A percentile compares a stretch with the other conserved stretches of the same genome.
phyloP scores from a whole-genome alignment of 2,797 vertebrate genomes.

The Antennarius maculatus region DNA sequence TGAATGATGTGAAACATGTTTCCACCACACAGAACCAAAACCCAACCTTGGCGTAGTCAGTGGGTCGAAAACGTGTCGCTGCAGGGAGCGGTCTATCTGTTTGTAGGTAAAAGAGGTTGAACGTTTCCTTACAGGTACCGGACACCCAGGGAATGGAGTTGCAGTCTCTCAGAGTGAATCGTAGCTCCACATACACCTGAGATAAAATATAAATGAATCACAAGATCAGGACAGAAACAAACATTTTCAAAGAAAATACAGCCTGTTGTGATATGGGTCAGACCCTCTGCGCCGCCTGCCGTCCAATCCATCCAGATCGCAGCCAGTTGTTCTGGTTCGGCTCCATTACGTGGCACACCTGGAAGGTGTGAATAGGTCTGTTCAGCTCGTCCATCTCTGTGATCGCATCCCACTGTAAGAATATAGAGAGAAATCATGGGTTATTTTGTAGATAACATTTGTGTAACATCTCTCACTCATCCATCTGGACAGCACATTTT shows the following conservation, averaged over 20 bases:
- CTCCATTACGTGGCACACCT: conserved; percentile 99
- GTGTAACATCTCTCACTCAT: neutral
- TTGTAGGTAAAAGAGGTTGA: conserved; percentile 97
- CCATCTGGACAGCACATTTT: neutral
- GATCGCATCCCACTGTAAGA: conserved; percentile 94
- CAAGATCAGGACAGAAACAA: neutral
- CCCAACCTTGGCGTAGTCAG: conserved; percentile 88
- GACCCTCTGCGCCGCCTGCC: conserved; percentile 92
- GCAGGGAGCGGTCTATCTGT: conserved; percentile 87
- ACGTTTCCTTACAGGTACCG: conserved; percentile 98
- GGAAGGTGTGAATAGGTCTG: conserved; percentile 96
- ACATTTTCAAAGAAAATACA: neutral
- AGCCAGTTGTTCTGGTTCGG: conserved; percentile 99
- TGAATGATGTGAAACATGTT: neutral
- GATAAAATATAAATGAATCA: conserved; percentile 12
- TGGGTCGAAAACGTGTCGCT: conserved; percentile 87
- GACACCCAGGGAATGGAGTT: conserved; percentile 98
- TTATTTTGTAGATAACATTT: neutral
- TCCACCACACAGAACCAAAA: neutral
- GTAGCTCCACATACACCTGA: conserved; percentile 93
- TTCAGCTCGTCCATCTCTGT: conserved; percentile 99
- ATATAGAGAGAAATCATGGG: conserved; percentile 1
- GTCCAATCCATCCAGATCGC: conserved; percentile 94
- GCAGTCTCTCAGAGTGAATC: conserved; percentile 97
- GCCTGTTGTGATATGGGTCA: conserved; percentile 21